A percentile compares a stretch with the other conserved stretches of the same genome.
phyloP scores from a whole-genome alignment of 2,797 vertebrate species.

The Spheniscus humboldti region DNA sequence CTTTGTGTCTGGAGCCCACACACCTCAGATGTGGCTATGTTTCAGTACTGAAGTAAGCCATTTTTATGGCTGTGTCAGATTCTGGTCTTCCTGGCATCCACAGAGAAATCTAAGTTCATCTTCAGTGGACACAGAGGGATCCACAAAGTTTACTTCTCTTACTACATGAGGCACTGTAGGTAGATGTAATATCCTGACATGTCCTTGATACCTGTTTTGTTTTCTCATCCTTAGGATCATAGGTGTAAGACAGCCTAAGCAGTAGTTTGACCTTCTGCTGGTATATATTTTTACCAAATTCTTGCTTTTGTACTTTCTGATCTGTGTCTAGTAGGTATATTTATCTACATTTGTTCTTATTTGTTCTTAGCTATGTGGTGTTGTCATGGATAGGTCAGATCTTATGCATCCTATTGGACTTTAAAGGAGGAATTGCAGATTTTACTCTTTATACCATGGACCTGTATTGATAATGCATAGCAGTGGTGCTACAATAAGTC shows the following conservation, averaged over 20 bases:
- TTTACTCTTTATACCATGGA: not conserved
- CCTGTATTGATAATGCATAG: not conserved
- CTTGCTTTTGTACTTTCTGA: not conserved
- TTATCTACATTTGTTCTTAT: not conserved
- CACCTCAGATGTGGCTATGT: not conserved
- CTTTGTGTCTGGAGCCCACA: not conserved
- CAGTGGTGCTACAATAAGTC: not conserved
- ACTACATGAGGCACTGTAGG: not conserved
- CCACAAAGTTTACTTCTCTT: not conserved
- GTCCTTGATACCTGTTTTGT: not conserved
- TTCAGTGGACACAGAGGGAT: not conserved
- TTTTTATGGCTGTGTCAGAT: not conserved
- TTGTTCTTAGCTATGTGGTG: not conserved
- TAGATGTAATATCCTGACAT: not conserved
- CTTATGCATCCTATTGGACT: not conserved
- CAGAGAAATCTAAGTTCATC: not conserved
- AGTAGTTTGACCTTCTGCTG: not conserved
- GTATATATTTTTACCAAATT: not conserved
- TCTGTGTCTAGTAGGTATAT: not conserved
- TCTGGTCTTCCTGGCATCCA: not conserved
- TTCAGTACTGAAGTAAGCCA: not conserved
- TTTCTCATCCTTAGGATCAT: not conserved
- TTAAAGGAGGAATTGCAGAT: not conserved
- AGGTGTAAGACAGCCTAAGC: not conserved
- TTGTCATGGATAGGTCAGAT: not conserved